Conservation (phyloP, 2,113 vertebrate species). For the Noctilio leporinus region DNA sequence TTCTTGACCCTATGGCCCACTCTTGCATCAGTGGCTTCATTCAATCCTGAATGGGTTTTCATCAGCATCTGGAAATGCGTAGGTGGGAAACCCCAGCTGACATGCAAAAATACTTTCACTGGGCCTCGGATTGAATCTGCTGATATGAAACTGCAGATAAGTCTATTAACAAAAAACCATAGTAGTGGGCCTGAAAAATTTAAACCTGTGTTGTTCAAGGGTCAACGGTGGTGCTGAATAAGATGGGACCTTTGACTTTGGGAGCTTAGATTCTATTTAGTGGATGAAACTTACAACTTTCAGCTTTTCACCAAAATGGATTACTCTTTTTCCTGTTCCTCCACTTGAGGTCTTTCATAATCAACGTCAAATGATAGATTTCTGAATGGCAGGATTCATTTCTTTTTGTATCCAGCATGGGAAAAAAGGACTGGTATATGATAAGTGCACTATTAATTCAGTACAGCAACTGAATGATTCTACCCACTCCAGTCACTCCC, state of each 20-base stretch:
- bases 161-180: no score
- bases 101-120: not conserved
- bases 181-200: not conserved
- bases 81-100: not conserved
- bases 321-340: not conserved
- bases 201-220: not conserved
- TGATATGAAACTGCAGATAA: not conserved
- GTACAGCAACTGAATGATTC: not conserved
- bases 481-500: not conserved
- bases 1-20: not conserved
- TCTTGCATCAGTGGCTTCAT: not conserved
- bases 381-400: not conserved
- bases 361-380: not conserved
- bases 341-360: not conserved
- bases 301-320: not conserved
- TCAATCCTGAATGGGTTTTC: not conserved
- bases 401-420: not conserved
- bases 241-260: not conserved
- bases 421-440: not conserved
- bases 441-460: not conserved
- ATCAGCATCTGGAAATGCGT: not conserved
- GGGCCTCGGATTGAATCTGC: not conserved
- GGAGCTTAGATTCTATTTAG: not conserved
- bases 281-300: not conserved
- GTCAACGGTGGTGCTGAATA: not conserved